These are phyloP conservation scores for Microchrysa polita DNA, from an alignment of 2,888 invertebrate genomes.

Conservation along the genomic window DNA sequence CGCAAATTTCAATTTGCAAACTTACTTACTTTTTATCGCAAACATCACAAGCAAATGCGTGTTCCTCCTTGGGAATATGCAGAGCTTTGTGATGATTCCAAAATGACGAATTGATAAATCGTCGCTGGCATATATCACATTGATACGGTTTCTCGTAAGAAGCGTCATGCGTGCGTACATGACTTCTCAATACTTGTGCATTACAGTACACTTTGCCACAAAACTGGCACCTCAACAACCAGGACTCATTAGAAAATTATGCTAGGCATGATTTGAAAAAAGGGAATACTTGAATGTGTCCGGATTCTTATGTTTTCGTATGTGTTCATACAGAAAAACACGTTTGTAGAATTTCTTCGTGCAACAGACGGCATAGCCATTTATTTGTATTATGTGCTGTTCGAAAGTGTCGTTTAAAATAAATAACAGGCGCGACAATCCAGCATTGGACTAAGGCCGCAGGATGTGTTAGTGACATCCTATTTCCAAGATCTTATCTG, in stretches of 20 bases:
- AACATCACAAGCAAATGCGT: constrained; percentile 55
- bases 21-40: constrained; percentile 58
- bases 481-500: too few species aligned
- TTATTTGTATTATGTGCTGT: constrained; percentile 57
- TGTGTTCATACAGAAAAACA: constrained; percentile 58
- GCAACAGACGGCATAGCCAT: constrained; percentile 61
- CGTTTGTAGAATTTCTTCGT: constrained; percentile 34
- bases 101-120: constrained; percentile 60
- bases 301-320: constrained; percentile 61
- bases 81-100: constrained; percentile 60
- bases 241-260: background rate
- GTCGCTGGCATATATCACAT: constrained; percentile 61
- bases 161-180: constrained; percentile 59
- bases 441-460: too few species aligned
- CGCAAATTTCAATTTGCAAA: background rate
- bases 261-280: background rate
- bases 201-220: constrained; percentile 61
- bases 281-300: constrained; percentile 60
- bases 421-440: too few species aligned
- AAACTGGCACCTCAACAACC: constrained; percentile 56
- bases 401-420: constrained; percentile 61
- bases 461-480: too few species aligned
- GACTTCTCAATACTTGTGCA: constrained; percentile 60
- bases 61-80: constrained; percentile 59
- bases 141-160: constrained; percentile 59